These are phyloP conservation scores for Sitta carolinensis DNA, from an alignment of 2,797 vertebrate species.

Conservation along the genomic window DNA sequence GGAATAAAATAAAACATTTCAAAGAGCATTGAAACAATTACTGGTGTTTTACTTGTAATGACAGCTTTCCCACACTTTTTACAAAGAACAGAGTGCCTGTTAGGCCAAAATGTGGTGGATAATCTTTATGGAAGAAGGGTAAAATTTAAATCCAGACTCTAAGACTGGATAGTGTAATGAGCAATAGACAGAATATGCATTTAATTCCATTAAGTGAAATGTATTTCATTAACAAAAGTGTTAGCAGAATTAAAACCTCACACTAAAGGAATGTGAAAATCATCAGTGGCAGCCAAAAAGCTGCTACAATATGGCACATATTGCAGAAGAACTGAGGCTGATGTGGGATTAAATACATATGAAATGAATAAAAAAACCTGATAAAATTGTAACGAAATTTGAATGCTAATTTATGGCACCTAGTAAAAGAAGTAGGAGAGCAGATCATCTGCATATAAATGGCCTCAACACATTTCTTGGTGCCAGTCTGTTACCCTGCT, in stretches of 20 bases:
- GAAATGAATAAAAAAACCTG: slow-evolving; percentile 22
- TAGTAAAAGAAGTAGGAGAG: slow-evolving; percentile 61
- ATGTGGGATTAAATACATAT: slow-evolving; percentile 61
- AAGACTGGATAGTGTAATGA: slow-evolving; percentile 32
- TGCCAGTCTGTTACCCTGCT: slow-evolving; percentile 30
- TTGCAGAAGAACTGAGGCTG: slow-evolving; percentile 45
- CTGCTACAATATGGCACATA: slow-evolving; percentile 30
- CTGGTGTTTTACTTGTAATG: slow-evolving; percentile 15
- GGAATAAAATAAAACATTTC: slow-evolving; percentile 19
- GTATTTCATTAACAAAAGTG: slow-evolving; percentile 64
- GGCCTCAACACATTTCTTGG: slow-evolving; percentile 31
- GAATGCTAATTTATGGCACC: slow-evolving; percentile 66
- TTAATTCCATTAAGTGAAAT: slow-evolving; percentile 61
- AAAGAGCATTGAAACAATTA: slow-evolving; percentile 7
- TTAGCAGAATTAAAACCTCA: slow-evolving; percentile 46
- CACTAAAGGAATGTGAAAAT: slow-evolving; percentile 50
- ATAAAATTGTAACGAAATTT: slow-evolving; percentile 62
- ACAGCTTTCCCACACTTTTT: slow-evolving; percentile 57
- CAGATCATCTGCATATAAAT: slow-evolving; percentile 70
- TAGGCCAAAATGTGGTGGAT: slow-evolving; percentile 19
- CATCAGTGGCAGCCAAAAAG: slow-evolving; percentile 42
- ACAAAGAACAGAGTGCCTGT: slow-evolving; percentile 18
- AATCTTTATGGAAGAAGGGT: slow-evolving; percentile 28
- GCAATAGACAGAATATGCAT: slow-evolving; percentile 26
- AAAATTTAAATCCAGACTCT: slow-evolving; percentile 59